Evolutionary conservation across 92 coral and sea anemone species (phyloP).

Genomic region (Epizoanthus rinbou): DNA sequence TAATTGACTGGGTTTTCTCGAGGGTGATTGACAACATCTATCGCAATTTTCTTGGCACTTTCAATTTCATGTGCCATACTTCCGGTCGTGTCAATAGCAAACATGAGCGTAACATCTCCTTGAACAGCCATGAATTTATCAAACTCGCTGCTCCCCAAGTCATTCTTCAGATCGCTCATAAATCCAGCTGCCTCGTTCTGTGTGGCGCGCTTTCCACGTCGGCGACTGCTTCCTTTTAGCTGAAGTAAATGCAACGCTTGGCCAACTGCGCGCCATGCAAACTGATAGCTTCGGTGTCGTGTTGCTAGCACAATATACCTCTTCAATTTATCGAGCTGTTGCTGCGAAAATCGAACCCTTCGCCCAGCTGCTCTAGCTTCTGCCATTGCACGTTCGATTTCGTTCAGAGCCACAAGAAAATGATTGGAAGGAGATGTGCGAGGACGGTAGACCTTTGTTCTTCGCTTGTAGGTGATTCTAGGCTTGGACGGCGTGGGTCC

Average conservation of each 20-base stretch:
- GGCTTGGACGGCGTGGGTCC: no score
- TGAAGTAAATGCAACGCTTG: constrained; percentile 55
- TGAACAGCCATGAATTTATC: constrained; percentile 87
- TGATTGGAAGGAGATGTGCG: constrained; percentile 80
- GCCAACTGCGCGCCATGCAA: constrained; percentile 54
- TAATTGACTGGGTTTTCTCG: constrained; percentile 78
- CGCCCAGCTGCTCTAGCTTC: constrained; percentile 60
- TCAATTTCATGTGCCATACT: constrained; percentile 84
- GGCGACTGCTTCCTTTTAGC: background rate
- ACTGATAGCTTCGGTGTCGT: constrained; percentile 53
- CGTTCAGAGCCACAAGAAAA: constrained; percentile 76
- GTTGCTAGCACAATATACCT: constrained; percentile 50
- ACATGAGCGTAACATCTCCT: constrained; percentile 92
- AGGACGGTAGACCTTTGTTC: constrained; percentile 55
- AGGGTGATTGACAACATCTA: constrained; percentile 72
- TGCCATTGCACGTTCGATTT: constrained; percentile 76
- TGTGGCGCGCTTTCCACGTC: constrained; percentile 62
- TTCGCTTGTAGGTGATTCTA: constrained; percentile 34
- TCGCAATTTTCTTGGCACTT: constrained; percentile 78
- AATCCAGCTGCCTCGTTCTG: constrained; percentile 59
- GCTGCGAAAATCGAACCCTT: constrained; percentile 5
- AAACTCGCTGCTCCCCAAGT: constrained; percentile 64
- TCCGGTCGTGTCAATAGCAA: constrained; percentile 94
- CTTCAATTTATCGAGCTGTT: constrained; percentile 14
- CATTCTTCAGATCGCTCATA: constrained; percentile 59